These are phyloP conservation scores for Cryptomyrus ogoouensis DNA, from an alignment of 2,113 vertebrate species.

Conservation along the genomic window DNA sequence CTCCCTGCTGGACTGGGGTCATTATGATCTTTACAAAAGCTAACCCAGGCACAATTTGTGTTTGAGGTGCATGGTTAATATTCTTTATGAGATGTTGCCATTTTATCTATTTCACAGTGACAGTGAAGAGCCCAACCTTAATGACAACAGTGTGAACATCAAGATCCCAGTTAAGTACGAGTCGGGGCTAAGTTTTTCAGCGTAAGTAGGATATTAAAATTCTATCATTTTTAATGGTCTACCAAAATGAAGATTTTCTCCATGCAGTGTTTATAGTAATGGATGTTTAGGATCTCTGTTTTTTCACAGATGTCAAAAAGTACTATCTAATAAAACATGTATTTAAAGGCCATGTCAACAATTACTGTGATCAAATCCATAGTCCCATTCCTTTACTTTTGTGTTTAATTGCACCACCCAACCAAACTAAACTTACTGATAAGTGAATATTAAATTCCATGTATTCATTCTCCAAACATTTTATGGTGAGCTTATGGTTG, in stretches of 20 bases:
- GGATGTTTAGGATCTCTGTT: not conserved
- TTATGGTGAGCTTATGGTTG: not conserved
- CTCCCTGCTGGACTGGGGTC: not conserved
- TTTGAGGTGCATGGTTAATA: not conserved
- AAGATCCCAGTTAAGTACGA: constrained; percentile 81
- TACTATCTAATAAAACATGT: not conserved
- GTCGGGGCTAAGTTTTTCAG: constrained; percentile 72
- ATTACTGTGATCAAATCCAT: not conserved
- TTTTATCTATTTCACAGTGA: constrained; percentile 64
- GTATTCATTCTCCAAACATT: not conserved
- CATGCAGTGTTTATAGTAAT: not conserved
- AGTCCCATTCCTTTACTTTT: not conserved
- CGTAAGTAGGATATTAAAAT: constrained; percentile 55
- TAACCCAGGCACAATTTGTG: not conserved
- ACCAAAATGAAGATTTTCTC: not conserved
- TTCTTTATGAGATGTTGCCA: not conserved
- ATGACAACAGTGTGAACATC: constrained; percentile 70
- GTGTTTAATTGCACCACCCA: not conserved
- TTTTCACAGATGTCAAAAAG: not conserved
- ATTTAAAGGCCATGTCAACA: not conserved
- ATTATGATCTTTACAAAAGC: not conserved
- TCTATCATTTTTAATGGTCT: no score
- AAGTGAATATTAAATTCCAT: not conserved
- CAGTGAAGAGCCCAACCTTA: constrained; percentile 73
- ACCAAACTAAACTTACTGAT: not conserved